These are phyloP conservation scores for Acromyrmex echinatior DNA, from an alignment of 1,140 invertebrate genomes.

Conservation along the genomic window DNA sequence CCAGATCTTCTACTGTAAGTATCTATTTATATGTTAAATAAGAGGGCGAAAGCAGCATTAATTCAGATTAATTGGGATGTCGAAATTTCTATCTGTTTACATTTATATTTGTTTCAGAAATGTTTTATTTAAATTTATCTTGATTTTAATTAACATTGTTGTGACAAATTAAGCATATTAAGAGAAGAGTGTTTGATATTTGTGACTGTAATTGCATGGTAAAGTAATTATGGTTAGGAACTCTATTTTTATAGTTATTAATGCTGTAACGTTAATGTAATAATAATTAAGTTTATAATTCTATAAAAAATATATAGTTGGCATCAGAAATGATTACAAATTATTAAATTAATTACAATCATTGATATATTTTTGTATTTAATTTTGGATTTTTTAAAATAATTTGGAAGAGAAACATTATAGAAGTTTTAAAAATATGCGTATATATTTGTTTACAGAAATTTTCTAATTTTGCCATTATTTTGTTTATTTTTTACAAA, in stretches of 20 bases:
- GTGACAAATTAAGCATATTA: not conserved
- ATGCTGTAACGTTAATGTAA: too few relatives aligned
- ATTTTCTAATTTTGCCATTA: not conserved
- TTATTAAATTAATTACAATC: too few relatives aligned
- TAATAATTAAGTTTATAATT: too few relatives aligned
- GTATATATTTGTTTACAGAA: not conserved
- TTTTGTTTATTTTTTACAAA: not conserved
- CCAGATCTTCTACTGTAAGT: not conserved
- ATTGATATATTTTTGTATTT: not conserved
- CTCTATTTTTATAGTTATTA: too few relatives aligned
- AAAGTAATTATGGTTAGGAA: too few relatives aligned
- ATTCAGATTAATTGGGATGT: slow-evolving; percentile 7
- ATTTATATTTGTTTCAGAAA: slow-evolving; percentile 25
- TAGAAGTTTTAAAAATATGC: not conserved
- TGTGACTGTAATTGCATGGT: too few relatives aligned
- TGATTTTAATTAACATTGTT: slow-evolving; percentile 14
- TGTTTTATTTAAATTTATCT: slow-evolving; percentile 32
- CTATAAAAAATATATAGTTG: too few relatives aligned
- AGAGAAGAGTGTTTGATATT: too few relatives aligned
- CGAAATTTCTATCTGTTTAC: not conserved
- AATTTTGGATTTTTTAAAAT: not conserved
- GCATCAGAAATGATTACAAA: too few relatives aligned
- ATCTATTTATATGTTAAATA: slow-evolving; percentile 12
- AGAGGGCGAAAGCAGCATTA: not conserved
- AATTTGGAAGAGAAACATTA: not conserved